Conservation (phyloP, 2,113 vertebrate species). For the Boulengeromyrus knoepffleri region DNA sequence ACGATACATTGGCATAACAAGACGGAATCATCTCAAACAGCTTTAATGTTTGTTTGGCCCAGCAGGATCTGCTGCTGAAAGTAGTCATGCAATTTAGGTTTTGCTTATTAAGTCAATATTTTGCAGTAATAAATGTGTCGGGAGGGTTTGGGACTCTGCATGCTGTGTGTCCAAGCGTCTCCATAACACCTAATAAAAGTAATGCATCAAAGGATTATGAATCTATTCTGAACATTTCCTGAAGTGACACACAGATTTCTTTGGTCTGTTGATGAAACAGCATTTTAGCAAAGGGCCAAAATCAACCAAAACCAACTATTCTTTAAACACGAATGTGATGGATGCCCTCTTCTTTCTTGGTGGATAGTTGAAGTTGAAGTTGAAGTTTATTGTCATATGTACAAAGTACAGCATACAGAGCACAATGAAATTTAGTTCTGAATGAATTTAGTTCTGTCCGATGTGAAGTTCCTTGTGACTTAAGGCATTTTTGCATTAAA, state of each 20-base stretch:
- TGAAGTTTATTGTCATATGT: too few species aligned
- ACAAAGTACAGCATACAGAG: too few species aligned
- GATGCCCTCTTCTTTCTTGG: neutral
- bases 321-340: neutral
- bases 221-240: slow-evolving; percentile 51
- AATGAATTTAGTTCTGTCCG: neutral
- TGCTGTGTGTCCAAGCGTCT: slow-evolving; percentile 8
- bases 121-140: slow-evolving; percentile 6
- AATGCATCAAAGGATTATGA: slow-evolving; percentile 58
- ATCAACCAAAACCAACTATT: slow-evolving; percentile 18
- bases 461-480: too few species aligned
- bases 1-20: neutral
- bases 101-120: slow-evolving; percentile 10
- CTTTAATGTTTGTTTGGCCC: neutral
- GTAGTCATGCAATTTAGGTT: neutral
- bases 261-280: slow-evolving; percentile 41
- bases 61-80: neutral
- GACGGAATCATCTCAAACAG: neutral
- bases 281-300: slow-evolving; percentile 24
- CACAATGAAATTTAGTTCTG: too few species aligned
- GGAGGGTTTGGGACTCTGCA: neutral
- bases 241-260: slow-evolving; percentile 39
- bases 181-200: slow-evolving; percentile 36
- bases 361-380: neutral
- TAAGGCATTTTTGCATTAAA: neutral